Conservation (phyloP, 2,888 invertebrate species). For the Mythimna ferrago region DNA sequence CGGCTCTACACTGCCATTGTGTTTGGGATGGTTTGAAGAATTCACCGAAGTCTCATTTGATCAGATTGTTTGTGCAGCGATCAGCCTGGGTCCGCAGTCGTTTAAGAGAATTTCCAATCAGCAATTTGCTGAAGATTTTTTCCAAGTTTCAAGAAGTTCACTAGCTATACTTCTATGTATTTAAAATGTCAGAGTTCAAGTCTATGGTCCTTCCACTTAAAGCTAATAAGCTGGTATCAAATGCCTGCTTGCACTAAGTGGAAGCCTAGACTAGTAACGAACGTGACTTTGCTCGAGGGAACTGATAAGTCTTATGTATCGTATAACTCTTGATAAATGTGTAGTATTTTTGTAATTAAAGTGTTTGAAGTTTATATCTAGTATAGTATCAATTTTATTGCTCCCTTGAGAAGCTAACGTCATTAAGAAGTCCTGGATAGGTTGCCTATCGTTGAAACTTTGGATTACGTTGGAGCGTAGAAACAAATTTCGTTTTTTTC, state of each 20-base stretch:
- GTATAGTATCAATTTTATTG: neutral
- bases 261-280: conserved; percentile 45
- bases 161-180: too few species aligned
- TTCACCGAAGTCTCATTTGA: too few species aligned
- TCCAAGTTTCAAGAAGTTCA: too few species aligned
- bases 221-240: conserved; percentile 48
- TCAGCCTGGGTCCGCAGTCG: too few species aligned
- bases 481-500: neutral
- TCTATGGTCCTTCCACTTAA: conserved; percentile 12
- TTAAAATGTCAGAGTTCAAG: neutral
- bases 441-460: neutral
- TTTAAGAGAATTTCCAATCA: too few species aligned
- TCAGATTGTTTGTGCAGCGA: too few species aligned
- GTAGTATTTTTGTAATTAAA: conserved; percentile 11
- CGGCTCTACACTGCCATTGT: too few species aligned
- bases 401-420: neutral
- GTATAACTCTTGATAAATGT: conserved; percentile 9
- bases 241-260: conserved; percentile 44
- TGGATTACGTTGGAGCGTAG: neutral
- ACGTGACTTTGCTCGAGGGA: conserved; percentile 39
- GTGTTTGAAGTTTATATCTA: neutral
- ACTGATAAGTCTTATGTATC: conserved; percentile 15
- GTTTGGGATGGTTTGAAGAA: too few species aligned
- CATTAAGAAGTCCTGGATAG: neutral
- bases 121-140: too few species aligned